Evolutionary conservation across 2,888 invertebrate genomes (phyloP).

Genomic region (Mimachlamys varia): DNA sequence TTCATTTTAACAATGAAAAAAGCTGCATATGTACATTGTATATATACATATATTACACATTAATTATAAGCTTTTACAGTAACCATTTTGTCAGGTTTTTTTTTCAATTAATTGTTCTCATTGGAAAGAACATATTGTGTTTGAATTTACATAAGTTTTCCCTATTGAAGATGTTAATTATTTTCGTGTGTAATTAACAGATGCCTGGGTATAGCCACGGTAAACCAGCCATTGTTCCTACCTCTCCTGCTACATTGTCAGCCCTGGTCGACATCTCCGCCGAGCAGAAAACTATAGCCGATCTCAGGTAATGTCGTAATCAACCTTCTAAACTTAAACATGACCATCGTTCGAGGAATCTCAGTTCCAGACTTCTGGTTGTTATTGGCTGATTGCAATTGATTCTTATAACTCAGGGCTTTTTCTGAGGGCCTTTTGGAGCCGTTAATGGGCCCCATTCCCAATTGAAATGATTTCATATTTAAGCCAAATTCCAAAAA

Average conservation of each 20-base stretch:
- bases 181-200: slow-evolving; percentile 54
- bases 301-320: slow-evolving; percentile 68
- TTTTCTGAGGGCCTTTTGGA: too few relatives aligned
- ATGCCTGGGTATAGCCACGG: slow-evolving; percentile 40
- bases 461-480: too few relatives aligned
- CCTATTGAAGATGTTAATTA: too few relatives aligned
- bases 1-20: too few relatives aligned
- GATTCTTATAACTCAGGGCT: too few relatives aligned
- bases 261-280: slow-evolving; percentile 72
- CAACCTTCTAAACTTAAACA: neutral
- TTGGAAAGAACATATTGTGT: neutral
- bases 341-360: neutral
- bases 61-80: too few relatives aligned
- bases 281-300: slow-evolving; percentile 77
- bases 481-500: too few relatives aligned
- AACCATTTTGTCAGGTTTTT: too few relatives aligned
- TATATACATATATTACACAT: too few relatives aligned
- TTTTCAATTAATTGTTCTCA: neutral
- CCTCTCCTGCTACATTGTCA: slow-evolving; percentile 64
- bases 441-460: too few relatives aligned
- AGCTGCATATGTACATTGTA: too few relatives aligned
- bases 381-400: too few relatives aligned
- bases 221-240: slow-evolving; percentile 57
- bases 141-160: neutral
- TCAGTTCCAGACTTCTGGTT: neutral